Evolutionary conservation across 2,888 invertebrate genomes (phyloP), one percentile per base, ranked within the genome.

Genomic region (Pristionchus entomophagus): DNA sequence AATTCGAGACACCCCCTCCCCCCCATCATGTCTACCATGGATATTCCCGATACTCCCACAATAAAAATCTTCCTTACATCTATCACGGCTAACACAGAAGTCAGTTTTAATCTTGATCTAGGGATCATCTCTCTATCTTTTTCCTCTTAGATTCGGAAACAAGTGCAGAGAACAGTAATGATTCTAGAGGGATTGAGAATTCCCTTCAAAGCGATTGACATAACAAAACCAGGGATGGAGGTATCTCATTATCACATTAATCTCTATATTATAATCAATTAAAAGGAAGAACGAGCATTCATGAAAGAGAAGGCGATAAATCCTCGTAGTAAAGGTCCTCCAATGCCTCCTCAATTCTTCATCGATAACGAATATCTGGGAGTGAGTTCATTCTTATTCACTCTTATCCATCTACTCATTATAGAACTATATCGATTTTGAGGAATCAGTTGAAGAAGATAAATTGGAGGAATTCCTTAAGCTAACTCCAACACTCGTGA

Each of bases 391-490:
- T 22, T 32, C 32, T 65, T 2, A 12, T 32, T 17, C 1, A 65
- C 17, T 8, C 32, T 59, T 12, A 59, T 65, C 8, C 65, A 35
- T 35, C 3, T 12, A 32, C 14, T 65, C 65, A 84, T 84, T 69
- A n/a, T 14, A 84, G 84, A 69, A 84, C 35, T 84, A 84, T 35
- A 29, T 69, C 22, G 84, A 84, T 45, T 84, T 84, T 26, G 84
- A 84, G n/a, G 84, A 84, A 51, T 84, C 84, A 29, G 84, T 84
- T 12, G 84, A 84, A 84, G 65, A 45, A 1, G 69, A 84, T 22
- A 65, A 51, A 17, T 51, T 84, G 49, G 84, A 84, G 32, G 49
- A 84, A 35, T 84, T 84, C 26, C 69, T 84, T 17, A 65, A 84
- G 14, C 35, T 84, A 8, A 84, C 51, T 0, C 69, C 84, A 53